These are phyloP conservation scores for Cinclus cinclus DNA, from an alignment of 2,113 vertebrate species.

Conservation along the genomic window DNA sequence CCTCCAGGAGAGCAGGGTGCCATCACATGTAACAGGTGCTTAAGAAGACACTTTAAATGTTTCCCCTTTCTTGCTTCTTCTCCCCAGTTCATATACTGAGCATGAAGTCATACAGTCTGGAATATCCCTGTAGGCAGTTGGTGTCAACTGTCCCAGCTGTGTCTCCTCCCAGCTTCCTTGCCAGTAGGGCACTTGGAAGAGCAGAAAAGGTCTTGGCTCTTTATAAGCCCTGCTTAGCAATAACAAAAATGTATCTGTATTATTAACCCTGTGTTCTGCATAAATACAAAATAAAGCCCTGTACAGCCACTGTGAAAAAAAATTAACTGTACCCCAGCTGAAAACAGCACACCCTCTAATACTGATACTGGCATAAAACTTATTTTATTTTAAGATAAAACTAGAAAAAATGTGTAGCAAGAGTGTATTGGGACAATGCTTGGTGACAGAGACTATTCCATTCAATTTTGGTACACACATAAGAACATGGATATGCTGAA, in stretches of 20 bases:
- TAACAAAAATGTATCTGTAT: neutral
- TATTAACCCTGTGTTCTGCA: neutral
- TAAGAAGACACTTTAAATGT: neutral
- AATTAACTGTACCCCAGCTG: neutral
- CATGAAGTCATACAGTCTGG: neutral
- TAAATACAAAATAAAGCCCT: neutral
- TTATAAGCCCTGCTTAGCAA: neutral
- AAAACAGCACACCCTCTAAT: neutral
- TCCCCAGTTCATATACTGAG: too few relatives aligned
- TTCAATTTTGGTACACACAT: neutral
- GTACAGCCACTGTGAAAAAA: neutral
- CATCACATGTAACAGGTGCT: rapidly evolving
- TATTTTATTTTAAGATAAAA: neutral
- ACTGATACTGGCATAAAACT: neutral
- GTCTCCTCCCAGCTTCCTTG: neutral
- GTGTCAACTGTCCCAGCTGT: neutral
- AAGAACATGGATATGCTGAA: neutral
- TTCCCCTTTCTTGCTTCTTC: neutral
- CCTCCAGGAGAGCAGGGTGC: neutral
- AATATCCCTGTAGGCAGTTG: neutral
- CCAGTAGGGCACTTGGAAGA: neutral
- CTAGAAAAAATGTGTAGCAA: neutral
- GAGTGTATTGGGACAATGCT: neutral
- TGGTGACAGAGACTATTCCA: neutral
- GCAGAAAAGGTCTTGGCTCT: neutral